Percentiles rank a stretch among this genome's conserved stretches.
Evolutionary conservation across 2,113 vertebrate genomes (phyloP).

Genomic region (Gymnarchus niloticus): DNA sequence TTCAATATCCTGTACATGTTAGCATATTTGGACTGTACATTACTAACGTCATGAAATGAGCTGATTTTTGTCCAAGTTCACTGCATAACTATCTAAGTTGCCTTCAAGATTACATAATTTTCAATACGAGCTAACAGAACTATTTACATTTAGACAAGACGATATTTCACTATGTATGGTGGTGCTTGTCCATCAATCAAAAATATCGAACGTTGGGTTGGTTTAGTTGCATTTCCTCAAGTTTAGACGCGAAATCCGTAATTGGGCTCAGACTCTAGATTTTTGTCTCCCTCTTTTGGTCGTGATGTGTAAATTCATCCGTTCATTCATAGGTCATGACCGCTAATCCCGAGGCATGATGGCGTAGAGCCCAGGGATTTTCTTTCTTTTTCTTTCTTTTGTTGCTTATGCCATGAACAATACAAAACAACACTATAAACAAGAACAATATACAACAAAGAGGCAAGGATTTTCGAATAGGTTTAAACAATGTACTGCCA

Average conservation of each 20-base stretch:
- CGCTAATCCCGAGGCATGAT: neutral
- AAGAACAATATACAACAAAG: too few relatives aligned
- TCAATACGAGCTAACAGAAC: neutral
- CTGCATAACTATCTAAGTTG: neutral
- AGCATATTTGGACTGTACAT: neutral
- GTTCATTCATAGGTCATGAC: neutral
- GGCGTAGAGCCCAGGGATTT: too few relatives aligned
- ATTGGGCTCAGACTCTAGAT: neutral
- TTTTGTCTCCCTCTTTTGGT: neutral
- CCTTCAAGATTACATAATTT: neutral
- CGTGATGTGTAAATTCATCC: neutral
- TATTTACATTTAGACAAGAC: neutral
- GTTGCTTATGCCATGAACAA: too few relatives aligned
- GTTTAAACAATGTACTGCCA: too few relatives aligned
- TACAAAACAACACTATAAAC: too few relatives aligned
- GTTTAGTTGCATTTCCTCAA: neutral
- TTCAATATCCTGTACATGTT: too few relatives aligned
- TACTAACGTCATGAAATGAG: neutral
- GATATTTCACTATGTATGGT: neutral
- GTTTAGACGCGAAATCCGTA: neutral
- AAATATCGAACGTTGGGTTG: neutral
- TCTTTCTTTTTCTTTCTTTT: too few relatives aligned
- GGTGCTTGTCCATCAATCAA: neutral
- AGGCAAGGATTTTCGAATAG: too few relatives aligned
- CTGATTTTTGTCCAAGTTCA: neutral